These are phyloP conservation scores for Nannoperca australis DNA, from an alignment of 2,797 vertebrate genomes.

Conservation along the genomic window DNA sequence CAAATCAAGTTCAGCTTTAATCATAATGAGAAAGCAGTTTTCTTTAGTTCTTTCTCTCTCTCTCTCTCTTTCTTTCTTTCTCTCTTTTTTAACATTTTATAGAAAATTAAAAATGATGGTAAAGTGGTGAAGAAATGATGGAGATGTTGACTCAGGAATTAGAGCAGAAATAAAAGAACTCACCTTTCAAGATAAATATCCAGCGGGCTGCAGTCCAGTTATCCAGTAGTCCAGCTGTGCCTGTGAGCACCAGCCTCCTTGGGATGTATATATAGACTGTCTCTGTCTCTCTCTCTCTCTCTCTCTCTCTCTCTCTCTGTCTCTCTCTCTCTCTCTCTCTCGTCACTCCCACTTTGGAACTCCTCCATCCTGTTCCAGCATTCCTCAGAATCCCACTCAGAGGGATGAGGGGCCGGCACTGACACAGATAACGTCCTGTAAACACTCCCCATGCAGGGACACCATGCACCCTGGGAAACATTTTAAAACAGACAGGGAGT, in stretches of 20 bases:
- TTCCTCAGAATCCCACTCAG: slow-evolving; percentile 85
- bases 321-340: slow-evolving; percentile 45
- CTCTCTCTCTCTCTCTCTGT: slow-evolving; percentile 36
- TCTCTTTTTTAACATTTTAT: not conserved
- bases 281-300: slow-evolving; percentile 45
- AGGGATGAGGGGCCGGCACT: slow-evolving; percentile 76
- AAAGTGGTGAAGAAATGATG: slow-evolving; percentile 17
- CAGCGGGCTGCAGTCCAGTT: slow-evolving; percentile 74
- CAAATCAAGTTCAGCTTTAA: slow-evolving; percentile 18
- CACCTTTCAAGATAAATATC: slow-evolving; percentile 79
- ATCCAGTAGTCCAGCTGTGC: slow-evolving; percentile 81
- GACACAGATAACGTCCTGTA: slow-evolving; percentile 86
- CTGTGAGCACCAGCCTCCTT: slow-evolving; percentile 80
- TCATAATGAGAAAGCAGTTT: not conserved
- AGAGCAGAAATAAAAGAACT: slow-evolving; percentile 51
- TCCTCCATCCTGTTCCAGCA: slow-evolving; percentile 84
- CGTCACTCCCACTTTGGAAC: slow-evolving; percentile 87
- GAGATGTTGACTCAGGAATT: slow-evolving; percentile 30
- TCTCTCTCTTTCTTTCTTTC: slow-evolving; percentile 11
- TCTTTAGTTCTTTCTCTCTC: not conserved
- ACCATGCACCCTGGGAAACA: slow-evolving; percentile 67
- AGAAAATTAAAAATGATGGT: not conserved
- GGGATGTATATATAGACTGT: slow-evolving; percentile 83
- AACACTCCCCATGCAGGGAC: slow-evolving; percentile 81
- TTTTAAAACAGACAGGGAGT: slow-evolving; percentile 6